Evolutionary conservation across 2,113 vertebrate genomes (phyloP), one percentile per base, ranked within the genome.

Genomic region (Lophotis ruficrista): DNA sequence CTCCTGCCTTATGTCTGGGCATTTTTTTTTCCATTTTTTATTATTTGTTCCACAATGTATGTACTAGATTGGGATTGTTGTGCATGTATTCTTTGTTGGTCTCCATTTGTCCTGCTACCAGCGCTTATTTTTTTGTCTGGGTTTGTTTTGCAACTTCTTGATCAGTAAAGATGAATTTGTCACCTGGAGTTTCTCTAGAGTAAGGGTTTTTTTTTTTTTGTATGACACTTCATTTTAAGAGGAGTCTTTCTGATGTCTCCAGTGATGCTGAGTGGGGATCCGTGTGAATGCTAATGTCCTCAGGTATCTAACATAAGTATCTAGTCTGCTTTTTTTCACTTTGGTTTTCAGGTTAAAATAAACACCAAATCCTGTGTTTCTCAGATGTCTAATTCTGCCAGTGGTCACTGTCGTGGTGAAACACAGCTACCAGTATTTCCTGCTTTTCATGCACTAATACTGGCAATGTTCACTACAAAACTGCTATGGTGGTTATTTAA

Each of bases 201-300:
- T 54, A 90, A 75, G 30, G 2, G 7, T 43, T 43, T 41, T 41
- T 75, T 54, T 3, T 82, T 94, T 89, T 47, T 81, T 89, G 43
- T 37, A 19, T 23, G 8, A 66, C 24, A 41, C 24, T 82, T 81
- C 27, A 48, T 76, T 79, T 86, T 64, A 80, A 65, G 9, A 68
- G 23, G 28, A 50, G 13, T 37, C 12, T 60, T 62, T 61, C 48
- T 90, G 20, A 20, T 60, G 14, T 38, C 33, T 86, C 27, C 23
- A 51, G 3, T 2, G 3, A 48, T 47, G 23, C 16, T 50, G 30
- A 45, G 51, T 58, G 60, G 25, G 25, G 50, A 89, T 69, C 21
- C 0, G 1, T 43, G 38, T 8, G 7, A 71, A 60, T 58, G 28
- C 21, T 38, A 43, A 16, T 1, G 0, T 79, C n/a, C 13, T 68